Evolutionary conservation across 1,140 invertebrate species (phyloP).

Genomic region (Branchinecta lindahli): DNA sequence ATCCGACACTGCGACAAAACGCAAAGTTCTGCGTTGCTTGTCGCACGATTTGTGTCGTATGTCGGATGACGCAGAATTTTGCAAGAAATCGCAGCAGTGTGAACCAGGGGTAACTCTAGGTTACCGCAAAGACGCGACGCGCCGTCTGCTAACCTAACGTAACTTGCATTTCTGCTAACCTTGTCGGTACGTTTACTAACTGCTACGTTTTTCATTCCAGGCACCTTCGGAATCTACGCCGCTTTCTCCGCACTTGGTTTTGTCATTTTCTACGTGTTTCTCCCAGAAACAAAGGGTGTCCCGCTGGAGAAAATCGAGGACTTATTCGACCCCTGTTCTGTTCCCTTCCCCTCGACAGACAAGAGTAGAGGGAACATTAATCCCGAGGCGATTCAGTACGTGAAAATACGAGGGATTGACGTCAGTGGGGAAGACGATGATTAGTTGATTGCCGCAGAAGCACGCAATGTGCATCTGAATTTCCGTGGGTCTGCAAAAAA

Average conservation of each 20-base stretch:
- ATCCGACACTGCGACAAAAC: no score
- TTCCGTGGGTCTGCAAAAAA: no score
- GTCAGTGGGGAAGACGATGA: background rate
- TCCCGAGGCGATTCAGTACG: background rate
- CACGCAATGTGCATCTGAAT: no score
- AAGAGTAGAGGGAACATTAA: background rate
- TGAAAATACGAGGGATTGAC: background rate
- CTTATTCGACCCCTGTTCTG: slow-evolving; percentile 27
- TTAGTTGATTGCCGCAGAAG: background rate
- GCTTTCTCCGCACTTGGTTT: slow-evolving; percentile 34
- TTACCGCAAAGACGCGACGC: no score
- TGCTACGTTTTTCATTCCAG: slow-evolving; percentile 26
- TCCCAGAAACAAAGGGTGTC: slow-evolving; percentile 40
- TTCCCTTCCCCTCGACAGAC: background rate
- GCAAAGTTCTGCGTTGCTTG: no score
- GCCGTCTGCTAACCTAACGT: no score
- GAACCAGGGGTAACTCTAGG: no score
- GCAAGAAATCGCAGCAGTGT: no score
- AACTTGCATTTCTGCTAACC: no score
- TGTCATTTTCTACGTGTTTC: slow-evolving; percentile 33
- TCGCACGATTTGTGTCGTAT: no score
- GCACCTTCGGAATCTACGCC: slow-evolving; percentile 38
- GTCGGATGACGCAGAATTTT: no score
- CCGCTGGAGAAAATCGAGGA: slow-evolving; percentile 36
- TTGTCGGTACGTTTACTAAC: no score